Conservation (phyloP, 1,140 invertebrate genomes). For the Papilio aristodemus region DNA sequence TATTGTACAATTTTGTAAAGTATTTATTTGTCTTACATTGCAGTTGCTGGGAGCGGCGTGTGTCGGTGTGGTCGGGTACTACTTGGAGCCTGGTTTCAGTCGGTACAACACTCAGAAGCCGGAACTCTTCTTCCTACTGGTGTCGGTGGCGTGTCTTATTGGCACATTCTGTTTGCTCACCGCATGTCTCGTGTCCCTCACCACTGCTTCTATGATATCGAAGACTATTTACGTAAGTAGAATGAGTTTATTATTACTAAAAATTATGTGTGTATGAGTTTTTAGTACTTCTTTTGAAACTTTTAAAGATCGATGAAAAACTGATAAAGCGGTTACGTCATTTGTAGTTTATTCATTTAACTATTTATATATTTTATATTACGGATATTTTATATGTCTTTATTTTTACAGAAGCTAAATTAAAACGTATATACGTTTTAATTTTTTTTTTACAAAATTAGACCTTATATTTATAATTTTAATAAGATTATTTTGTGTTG, state of each 20-base stretch:
- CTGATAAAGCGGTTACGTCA: too few species aligned
- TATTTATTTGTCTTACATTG: conserved; percentile 49
- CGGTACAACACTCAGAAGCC: conserved; percentile 67
- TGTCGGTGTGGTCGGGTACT: conserved; percentile 85
- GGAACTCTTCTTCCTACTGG: conserved; percentile 87
- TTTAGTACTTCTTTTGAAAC: too few species aligned
- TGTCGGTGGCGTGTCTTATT: conserved; percentile 87
- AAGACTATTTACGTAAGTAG: conserved; percentile 92
- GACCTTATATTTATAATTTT: too few species aligned
- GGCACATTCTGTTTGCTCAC: conserved; percentile 87
- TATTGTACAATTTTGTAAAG: too few species aligned
- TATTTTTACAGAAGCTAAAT: too few species aligned
- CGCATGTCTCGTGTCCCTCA: conserved; percentile 87
- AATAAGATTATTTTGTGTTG: background rate
- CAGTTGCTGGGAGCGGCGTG: conserved; percentile 87
- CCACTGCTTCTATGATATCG: conserved; percentile 88
- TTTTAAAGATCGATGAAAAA: too few species aligned
- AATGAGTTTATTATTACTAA: background rate
- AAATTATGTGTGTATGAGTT: too few species aligned
- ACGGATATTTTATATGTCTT: too few species aligned
- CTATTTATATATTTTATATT: too few species aligned
- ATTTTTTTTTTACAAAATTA: background rate
- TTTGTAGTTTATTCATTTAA: too few species aligned
- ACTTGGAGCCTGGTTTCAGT: conserved; percentile 68
- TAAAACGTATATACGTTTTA: background rate